Evolutionary conservation across 1,140 invertebrate genomes (phyloP).

Genomic region (Tetragnatha versicolor): DNA sequence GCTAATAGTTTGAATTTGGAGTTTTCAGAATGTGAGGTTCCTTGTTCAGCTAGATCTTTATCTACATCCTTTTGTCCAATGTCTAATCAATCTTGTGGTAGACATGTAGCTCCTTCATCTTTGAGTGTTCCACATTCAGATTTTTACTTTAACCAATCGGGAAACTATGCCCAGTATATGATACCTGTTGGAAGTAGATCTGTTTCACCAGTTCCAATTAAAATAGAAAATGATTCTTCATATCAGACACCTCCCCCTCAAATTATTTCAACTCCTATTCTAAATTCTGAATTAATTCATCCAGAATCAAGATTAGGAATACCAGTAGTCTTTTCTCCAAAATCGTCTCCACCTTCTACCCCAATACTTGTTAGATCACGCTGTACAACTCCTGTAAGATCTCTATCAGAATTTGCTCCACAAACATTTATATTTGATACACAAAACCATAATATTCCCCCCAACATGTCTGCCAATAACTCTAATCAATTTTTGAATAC

Average conservation of each 20-base stretch:
- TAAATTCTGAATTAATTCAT: slow-evolving; percentile 15
- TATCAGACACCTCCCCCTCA: slow-evolving; percentile 34
- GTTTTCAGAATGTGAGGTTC: neutral
- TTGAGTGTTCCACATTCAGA: neutral
- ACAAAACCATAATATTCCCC: neutral
- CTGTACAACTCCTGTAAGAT: slow-evolving; percentile 13
- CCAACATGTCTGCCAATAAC: neutral
- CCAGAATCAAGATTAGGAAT: slow-evolving; percentile 25
- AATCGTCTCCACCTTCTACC: slow-evolving; percentile 22
- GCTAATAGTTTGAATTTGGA: neutral
- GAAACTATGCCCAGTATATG: slow-evolving; percentile 33
- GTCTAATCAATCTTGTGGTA: slow-evolving; percentile 13
- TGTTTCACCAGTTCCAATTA: slow-evolving; percentile 24
- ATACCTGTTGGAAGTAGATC: slow-evolving; percentile 33
- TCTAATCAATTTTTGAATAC: neutral
- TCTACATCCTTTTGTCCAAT: slow-evolving; percentile 12
- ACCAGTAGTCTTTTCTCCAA: slow-evolving; percentile 27
- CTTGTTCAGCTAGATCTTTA: neutral
- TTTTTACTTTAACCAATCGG: neutral
- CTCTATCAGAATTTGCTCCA: neutral
- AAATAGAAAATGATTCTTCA: slow-evolving; percentile 26
- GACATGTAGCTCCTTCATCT: neutral
- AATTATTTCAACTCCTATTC: slow-evolving; percentile 34
- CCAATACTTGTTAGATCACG: slow-evolving; percentile 15
- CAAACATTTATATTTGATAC: slow-evolving; percentile 7